Conservation (phyloP, 2,888 invertebrate species). For the Microplitis deprimator region DNA sequence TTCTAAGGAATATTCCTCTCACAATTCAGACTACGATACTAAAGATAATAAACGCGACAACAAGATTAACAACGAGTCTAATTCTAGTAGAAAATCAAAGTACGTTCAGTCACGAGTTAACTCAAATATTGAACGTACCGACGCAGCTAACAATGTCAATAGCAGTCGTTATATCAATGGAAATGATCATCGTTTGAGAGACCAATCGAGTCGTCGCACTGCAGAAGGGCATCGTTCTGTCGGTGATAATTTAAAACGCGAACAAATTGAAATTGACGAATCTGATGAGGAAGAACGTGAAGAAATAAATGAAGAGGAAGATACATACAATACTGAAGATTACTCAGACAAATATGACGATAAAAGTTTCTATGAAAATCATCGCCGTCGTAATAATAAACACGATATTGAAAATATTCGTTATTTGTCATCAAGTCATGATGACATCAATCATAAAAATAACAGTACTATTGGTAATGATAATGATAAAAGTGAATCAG, state of each 20-base stretch:
- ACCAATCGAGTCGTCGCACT: slow-evolving; percentile 35
- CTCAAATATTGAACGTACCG: slow-evolving; percentile 36
- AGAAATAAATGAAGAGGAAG: slow-evolving; percentile 57
- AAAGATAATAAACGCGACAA: slow-evolving; percentile 42
- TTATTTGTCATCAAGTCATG: not conserved
- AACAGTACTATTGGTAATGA: slow-evolving; percentile 45
- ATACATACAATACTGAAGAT: slow-evolving; percentile 36
- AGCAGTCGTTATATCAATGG: slow-evolving; percentile 42
- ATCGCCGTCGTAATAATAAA: slow-evolving; percentile 57
- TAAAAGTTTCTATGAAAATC: slow-evolving; percentile 56
- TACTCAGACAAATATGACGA: slow-evolving; percentile 51
- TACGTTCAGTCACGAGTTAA: slow-evolving; percentile 52
- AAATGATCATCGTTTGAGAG: slow-evolving; percentile 40
- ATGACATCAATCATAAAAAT: not conserved
- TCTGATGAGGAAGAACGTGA: slow-evolving; percentile 63
- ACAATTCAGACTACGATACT: slow-evolving; percentile 41
- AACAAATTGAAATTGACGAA: slow-evolving; percentile 53
- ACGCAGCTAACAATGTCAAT: not conserved
- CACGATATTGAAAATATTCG: not conserved
- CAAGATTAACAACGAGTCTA: slow-evolving; percentile 37
- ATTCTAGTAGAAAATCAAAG: slow-evolving; percentile 54
- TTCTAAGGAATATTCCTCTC: slow-evolving; percentile 42
- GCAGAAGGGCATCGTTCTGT: slow-evolving; percentile 44
- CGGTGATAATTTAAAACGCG: slow-evolving; percentile 49
- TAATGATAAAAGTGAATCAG: slow-evolving; percentile 61